These are phyloP conservation scores for Spermophilus dauricus DNA, from an alignment of 2,113 vertebrate species.

Conservation along the genomic window DNA sequence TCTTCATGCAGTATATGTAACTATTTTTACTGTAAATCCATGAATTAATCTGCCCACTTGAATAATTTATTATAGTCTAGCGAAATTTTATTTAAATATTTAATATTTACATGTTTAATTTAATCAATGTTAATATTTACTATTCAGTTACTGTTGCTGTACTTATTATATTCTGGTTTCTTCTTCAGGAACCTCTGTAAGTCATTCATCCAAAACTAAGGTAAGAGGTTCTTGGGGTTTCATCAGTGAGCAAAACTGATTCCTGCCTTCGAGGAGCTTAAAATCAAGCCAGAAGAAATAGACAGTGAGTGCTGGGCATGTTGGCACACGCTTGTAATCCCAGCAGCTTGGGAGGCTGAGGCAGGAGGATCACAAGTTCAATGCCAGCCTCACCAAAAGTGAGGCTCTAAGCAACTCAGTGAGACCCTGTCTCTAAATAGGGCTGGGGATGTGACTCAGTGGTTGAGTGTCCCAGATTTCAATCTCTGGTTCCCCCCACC, in stretches of 20 bases:
- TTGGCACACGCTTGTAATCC: too few relatives aligned
- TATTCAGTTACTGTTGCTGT: background rate
- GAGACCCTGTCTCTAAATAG: too few relatives aligned
- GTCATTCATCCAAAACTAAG: background rate
- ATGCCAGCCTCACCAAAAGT: too few relatives aligned
- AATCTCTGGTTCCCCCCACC: too few relatives aligned
- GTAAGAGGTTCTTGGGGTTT: background rate
- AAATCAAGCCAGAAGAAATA: background rate
- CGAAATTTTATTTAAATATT: conserved; percentile 30
- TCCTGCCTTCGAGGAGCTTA: background rate
- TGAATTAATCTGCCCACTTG: background rate
- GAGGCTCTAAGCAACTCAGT: too few relatives aligned
- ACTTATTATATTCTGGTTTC: background rate
- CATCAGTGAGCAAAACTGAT: background rate
- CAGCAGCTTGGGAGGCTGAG: too few relatives aligned
- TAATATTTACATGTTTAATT: background rate
- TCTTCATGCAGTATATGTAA: background rate
- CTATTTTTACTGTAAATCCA: background rate
- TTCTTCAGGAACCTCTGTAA: background rate
- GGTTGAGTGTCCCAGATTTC: too few relatives aligned
- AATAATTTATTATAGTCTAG: conserved; percentile 9
- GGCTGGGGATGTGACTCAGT: too few relatives aligned
- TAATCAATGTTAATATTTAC: background rate
- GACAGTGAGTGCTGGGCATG: too few relatives aligned
- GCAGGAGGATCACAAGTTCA: too few relatives aligned